Percentiles rank a stretch among this genome's conserved stretches.
Conservation (phyloP, 2,113 vertebrate species). For the Accipiter virgatus region DNA sequence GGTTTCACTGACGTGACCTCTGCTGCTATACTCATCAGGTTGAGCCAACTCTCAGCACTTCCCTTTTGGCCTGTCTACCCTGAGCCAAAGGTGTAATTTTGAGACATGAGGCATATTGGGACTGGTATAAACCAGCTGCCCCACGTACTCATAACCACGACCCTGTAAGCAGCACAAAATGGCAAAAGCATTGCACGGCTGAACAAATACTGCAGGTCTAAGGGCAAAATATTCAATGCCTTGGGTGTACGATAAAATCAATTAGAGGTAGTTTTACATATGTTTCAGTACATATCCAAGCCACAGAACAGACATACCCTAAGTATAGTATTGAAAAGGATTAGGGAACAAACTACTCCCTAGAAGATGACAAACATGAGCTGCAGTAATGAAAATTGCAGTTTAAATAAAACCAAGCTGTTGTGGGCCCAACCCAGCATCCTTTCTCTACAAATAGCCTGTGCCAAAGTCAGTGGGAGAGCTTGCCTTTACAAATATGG, state of each 20-base stretch:
- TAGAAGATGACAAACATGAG: background rate
- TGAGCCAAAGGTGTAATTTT: background rate
- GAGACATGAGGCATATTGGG: background rate
- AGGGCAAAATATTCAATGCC: background rate
- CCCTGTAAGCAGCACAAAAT: background rate
- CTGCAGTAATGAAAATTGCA: background rate
- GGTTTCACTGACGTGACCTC: background rate
- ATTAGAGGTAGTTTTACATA: background rate
- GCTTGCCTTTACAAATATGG: constrained; percentile 38
- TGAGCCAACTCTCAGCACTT: background rate
- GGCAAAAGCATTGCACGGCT: background rate
- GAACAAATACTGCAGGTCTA: background rate
- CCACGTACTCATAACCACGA: background rate
- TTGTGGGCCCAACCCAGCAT: background rate
- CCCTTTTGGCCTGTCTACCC: background rate
- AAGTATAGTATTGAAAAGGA: background rate
- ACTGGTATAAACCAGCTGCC: background rate
- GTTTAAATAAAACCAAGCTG: background rate
- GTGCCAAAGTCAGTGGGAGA: constrained; percentile 22
- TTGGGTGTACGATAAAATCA: background rate
- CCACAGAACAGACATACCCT: background rate
- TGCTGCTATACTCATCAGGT: accelerated
- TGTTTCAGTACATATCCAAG: background rate
- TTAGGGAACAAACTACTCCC: background rate
- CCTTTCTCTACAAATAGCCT: background rate